Conservation (phyloP, 2,888 invertebrate species). For the Archips xylosteana region DNA sequence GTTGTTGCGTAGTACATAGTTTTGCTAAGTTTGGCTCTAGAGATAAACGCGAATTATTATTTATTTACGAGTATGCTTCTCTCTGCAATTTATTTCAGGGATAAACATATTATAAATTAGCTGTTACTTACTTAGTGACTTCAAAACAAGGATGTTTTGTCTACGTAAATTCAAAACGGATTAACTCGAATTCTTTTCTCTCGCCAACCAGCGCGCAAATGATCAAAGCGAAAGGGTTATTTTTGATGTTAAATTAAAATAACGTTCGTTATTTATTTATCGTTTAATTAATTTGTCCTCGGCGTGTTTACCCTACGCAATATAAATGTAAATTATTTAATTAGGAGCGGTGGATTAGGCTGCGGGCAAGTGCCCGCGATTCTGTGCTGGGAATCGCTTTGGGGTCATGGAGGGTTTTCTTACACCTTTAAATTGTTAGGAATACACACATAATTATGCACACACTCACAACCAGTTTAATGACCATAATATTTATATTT, state of each 20-base stretch:
- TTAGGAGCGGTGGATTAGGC: constrained; percentile 31
- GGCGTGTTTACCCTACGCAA: constrained; percentile 20
- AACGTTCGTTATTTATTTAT: constrained; percentile 33
- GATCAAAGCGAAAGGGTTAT: constrained; percentile 25
- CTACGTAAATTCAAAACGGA: neutral
- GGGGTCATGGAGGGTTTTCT: neutral
- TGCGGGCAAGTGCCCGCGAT: neutral
- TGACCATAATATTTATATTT: too few relatives aligned
- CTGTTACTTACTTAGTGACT: too few relatives aligned
- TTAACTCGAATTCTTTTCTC: neutral
- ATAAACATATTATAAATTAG: too few relatives aligned
- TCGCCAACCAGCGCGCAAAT: constrained; percentile 7
- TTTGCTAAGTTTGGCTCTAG: too few relatives aligned
- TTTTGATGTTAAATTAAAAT: constrained; percentile 30
- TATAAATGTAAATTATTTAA: constrained; percentile 43
- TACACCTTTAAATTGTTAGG: neutral
- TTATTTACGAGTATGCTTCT: too few relatives aligned
- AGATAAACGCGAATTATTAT: too few relatives aligned
- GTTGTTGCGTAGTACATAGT: too few relatives aligned
- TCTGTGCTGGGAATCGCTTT: neutral
- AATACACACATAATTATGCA: too few relatives aligned
- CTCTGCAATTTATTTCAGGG: too few relatives aligned
- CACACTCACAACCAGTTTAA: too few relatives aligned
- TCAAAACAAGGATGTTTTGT: too few relatives aligned
- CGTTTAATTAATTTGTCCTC: constrained; percentile 35